Evolutionary conservation across 2,888 invertebrate species (phyloP), one percentile per base, ranked within the genome.

Genomic region (Watsonalla binaria): DNA sequence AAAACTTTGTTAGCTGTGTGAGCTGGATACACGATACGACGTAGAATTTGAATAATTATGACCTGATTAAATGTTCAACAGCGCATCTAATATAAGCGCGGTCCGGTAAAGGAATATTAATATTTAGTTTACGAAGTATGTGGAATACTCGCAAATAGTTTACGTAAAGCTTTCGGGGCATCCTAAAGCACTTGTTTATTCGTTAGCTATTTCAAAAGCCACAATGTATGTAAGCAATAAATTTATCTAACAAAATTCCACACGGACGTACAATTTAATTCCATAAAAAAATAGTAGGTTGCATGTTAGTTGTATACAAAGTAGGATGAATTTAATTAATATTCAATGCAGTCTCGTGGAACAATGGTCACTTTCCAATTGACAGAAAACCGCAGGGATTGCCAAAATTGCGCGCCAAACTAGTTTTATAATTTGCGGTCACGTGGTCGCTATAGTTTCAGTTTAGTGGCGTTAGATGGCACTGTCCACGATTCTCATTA

Each of bases 391-490:
- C 68, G 52, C 72, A 62, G 57, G 61, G 62, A 63, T 58, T 56
- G 63, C 57, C 57, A 60, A 62, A 70, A 63, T 55, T 61, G 67
- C 53, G 59, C 65, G 61, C 66, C 51, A 59, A 72, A 72, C 67
- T 67, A 77, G 66, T 77, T 78, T 72, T 73, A 75, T 79, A 79
- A 78, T 78, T 74, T 72, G 77, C 73, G 76, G 74, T 65, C 55
- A 46, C 51, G 52, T 48, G 46, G 55, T 34, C 57, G 54, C 53
- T 15, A 54, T 65, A 63, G 60, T 68, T 68, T 68, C 63, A 66
- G 69, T 62, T 66, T 62, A 54, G 60, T 54, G 52, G 51, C 57
- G 55, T 61, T 64, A 58, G 62, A 64, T 57, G 62, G 57, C 61
- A 58, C 57, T 63, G 65, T 58, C 61, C 62, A 60, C 66, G 63